phyloP scores from a whole-genome alignment of 2,888 invertebrate genomes.

The Tetranychus piercei region DNA sequence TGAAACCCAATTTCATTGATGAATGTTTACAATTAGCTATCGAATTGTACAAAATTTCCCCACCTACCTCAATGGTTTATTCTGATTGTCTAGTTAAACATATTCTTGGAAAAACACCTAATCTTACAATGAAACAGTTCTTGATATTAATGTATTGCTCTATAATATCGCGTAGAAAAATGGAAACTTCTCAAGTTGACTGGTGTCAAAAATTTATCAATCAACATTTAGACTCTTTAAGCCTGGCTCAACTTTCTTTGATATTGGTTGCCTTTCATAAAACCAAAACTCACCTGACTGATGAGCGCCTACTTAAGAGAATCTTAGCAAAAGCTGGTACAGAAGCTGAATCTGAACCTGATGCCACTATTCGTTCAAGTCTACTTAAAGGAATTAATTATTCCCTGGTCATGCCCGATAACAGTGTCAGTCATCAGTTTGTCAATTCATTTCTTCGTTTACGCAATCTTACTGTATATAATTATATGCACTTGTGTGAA shows the following conservation, averaged over 20 bases:
- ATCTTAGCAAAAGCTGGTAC: background rate
- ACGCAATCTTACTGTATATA: background rate
- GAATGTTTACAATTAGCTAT: background rate
- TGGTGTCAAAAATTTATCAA: background rate
- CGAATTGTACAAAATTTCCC: background rate
- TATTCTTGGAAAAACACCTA: background rate
- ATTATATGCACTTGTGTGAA: background rate
- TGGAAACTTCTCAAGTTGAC: background rate
- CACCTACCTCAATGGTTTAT: background rate
- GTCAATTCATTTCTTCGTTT: background rate
- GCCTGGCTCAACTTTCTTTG: background rate
- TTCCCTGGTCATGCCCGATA: background rate
- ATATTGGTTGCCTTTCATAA: background rate
- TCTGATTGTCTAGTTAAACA: background rate
- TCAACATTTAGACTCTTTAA: background rate
- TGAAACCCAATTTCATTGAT: background rate
- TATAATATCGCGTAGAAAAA: background rate
- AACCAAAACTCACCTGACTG: background rate
- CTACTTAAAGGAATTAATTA: background rate
- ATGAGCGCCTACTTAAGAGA: background rate
- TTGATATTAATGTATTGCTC: background rate
- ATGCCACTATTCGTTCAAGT: background rate
- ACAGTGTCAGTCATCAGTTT: background rate
- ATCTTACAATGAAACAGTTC: background rate
- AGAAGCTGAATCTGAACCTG: background rate